Conservation (phyloP, 2,113 vertebrate species). For the Gorsachius goisagi region DNA sequence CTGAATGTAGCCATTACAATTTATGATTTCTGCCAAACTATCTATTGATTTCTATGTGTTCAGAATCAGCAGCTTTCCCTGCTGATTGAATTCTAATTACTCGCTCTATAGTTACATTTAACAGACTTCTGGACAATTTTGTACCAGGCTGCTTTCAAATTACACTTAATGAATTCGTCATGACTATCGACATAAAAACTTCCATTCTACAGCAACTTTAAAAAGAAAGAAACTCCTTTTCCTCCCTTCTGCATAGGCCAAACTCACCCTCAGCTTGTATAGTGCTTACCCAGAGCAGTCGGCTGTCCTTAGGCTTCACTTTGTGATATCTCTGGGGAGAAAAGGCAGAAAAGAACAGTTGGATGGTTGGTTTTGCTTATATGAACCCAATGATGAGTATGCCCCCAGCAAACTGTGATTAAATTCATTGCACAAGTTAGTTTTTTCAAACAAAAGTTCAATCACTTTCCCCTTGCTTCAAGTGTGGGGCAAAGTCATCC, state of each 20-base stretch:
- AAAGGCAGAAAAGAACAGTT: neutral
- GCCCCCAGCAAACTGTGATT: neutral
- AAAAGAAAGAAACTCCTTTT: slow-evolving; percentile 2
- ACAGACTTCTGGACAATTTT: neutral
- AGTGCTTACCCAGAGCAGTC: neutral
- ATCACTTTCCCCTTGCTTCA: neutral
- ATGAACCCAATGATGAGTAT: neutral
- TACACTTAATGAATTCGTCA: slow-evolving; percentile 29
- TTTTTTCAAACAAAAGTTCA: neutral
- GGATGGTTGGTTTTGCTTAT: neutral
- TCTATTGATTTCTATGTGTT: slow-evolving; percentile 26
- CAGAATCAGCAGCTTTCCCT: neutral
- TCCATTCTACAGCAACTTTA: neutral
- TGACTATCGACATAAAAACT: neutral
- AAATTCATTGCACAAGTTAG: neutral
- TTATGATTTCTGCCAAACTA: slow-evolving; percentile 15
- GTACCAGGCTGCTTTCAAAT: neutral
- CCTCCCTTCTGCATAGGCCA: neutral
- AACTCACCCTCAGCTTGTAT: neutral
- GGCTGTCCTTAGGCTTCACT: neutral
- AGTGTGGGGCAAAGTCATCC: neutral
- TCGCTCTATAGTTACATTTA: slow-evolving; percentile 8
- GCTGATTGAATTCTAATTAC: slow-evolving; percentile 23
- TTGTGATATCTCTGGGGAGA: neutral
- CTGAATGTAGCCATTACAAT: neutral